Conservation (phyloP, 2,797 vertebrate species). For the Falco berigora region DNA sequence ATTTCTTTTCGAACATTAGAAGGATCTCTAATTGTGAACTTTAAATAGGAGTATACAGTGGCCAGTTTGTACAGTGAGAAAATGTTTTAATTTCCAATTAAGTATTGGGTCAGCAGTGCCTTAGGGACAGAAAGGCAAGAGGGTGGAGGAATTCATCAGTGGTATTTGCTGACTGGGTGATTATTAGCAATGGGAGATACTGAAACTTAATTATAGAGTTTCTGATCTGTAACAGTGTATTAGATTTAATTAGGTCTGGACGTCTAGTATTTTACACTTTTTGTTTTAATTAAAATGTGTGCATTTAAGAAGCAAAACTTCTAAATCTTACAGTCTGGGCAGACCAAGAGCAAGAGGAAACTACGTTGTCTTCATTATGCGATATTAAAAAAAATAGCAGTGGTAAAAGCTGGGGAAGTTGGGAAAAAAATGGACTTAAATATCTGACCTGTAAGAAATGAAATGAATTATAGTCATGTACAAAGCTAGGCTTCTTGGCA, state of each 20-base stretch:
- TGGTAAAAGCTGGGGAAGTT: background rate
- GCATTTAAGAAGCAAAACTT: slow-evolving; percentile 23
- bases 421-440: background rate
- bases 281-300: slow-evolving; percentile 55
- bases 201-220: slow-evolving; percentile 58
- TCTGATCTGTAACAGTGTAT: slow-evolving; percentile 38
- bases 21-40: slow-evolving; percentile 33
- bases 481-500: background rate
- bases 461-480: background rate
- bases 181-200: slow-evolving; percentile 54
- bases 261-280: slow-evolving; percentile 37
- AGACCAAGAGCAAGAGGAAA: background rate
- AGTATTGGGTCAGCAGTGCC: background rate
- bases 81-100: slow-evolving; percentile 63
- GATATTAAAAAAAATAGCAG: background rate
- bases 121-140: slow-evolving; percentile 6
- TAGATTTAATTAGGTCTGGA: slow-evolving; percentile 55
- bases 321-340: background rate
- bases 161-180: slow-evolving; percentile 36
- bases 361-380: background rate
- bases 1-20: background rate
- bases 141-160: background rate
- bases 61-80: background rate
- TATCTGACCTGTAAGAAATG: background rate
- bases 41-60: slow-evolving; percentile 30